Conservation (phyloP, 2,113 vertebrate genomes). For the Tachycineta bicolor region DNA sequence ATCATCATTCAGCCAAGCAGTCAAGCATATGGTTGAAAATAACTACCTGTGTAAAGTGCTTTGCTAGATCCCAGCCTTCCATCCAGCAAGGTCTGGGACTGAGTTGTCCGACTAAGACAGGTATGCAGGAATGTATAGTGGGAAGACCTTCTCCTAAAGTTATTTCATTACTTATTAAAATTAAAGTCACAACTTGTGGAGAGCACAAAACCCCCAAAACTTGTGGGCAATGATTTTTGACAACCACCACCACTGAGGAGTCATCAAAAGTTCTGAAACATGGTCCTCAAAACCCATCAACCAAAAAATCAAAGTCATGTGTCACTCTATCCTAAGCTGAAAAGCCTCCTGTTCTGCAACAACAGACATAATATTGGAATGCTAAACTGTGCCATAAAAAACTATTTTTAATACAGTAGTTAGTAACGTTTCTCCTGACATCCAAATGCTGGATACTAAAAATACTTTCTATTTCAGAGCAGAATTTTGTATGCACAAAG, state of each 20-base stretch:
- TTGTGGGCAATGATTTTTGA: not conserved
- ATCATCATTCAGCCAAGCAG: not conserved
- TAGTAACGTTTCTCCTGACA: constrained; percentile 7
- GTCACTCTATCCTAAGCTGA: not conserved
- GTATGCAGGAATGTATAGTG: not conserved
- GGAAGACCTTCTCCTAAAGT: not conserved
- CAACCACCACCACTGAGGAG: not conserved
- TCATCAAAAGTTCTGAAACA: not conserved
- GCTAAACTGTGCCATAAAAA: not conserved
- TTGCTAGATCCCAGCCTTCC: not conserved
- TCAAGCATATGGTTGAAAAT: not conserved
- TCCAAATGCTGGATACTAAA: not conserved
- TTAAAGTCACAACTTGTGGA: not conserved
- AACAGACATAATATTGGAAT: not conserved
- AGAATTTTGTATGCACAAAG: constrained; percentile 1
- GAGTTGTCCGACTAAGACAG: not conserved
- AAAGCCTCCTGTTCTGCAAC: not conserved
- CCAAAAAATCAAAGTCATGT: not conserved
- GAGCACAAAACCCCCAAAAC: not conserved
- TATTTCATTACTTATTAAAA: not conserved
- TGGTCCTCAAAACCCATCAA: not conserved
- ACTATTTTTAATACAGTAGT: constrained; percentile 1
- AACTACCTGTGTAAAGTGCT: not conserved
- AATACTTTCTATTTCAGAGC: not conserved
- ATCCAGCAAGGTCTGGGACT: not conserved